Percentiles rank a stretch among this genome's conserved stretches.
Evolutionary conservation across 1,140 invertebrate genomes (phyloP).

Genomic region (Sarcophaga peregrina): DNA sequence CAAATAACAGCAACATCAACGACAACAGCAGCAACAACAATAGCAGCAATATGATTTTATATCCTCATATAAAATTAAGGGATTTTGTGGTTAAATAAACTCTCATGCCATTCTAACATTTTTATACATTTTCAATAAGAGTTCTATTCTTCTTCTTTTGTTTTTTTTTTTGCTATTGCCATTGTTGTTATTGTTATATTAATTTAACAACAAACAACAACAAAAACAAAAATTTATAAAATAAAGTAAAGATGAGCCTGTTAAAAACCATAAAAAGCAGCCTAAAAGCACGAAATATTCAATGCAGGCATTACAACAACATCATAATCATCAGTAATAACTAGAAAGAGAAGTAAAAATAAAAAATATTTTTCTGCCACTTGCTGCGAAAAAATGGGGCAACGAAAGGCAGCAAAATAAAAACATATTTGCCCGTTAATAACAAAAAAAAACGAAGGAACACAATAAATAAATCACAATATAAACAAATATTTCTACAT

Average conservation of each 20-base stretch:
- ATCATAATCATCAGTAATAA: not conserved
- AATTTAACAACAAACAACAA: not conserved
- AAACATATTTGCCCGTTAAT: constrained; percentile 39
- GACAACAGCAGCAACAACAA: too few relatives aligned
- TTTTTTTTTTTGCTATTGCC: not conserved
- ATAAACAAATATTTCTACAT: not conserved
- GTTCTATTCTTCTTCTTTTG: too few relatives aligned
- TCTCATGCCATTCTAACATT: constrained; percentile 25
- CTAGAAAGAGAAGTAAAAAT: not conserved
- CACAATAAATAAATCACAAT: constrained; percentile 38
- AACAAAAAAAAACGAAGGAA: constrained; percentile 22
- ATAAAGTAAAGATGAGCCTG: not conserved
- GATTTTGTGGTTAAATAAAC: constrained; percentile 41
- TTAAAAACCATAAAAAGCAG: not conserved
- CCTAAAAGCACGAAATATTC: constrained; percentile 21
- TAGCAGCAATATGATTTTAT: constrained; percentile 30
- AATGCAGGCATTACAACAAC: not conserved
- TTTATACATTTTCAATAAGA: constrained; percentile 29
- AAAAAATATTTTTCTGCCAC: too few relatives aligned
- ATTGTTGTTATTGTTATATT: constrained; percentile 21
- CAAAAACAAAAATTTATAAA: not conserved
- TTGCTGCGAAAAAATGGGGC: too few relatives aligned
- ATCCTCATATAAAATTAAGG: constrained; percentile 39
- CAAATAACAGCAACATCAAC: not conserved
- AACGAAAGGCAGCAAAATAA: not conserved